phyloP scores from a whole-genome alignment of 1,140 invertebrate genomes.

The Drosophila subpulchrella region DNA sequence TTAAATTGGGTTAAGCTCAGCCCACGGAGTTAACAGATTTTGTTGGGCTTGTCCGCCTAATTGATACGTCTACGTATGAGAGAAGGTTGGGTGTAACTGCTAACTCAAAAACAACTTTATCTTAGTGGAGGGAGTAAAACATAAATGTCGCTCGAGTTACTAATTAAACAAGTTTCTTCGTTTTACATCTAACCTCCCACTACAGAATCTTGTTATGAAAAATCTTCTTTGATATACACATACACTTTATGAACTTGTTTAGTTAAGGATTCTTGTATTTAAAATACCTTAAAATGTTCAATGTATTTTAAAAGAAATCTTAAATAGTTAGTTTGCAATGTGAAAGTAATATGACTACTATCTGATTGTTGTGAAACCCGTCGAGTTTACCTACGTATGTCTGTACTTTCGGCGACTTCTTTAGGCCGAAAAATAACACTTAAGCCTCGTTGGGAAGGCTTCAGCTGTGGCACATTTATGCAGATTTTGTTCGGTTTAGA shows the following conservation, averaged over 20 bases:
- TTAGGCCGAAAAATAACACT: constrained; percentile 21
- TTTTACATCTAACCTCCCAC: background rate
- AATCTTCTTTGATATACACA: no score
- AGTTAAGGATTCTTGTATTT: no score
- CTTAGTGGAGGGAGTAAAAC: background rate
- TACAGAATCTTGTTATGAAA: background rate
- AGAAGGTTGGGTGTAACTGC: constrained; percentile 14
- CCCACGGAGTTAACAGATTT: constrained; percentile 11
- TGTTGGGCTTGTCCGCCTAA: constrained; percentile 22
- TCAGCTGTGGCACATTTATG: constrained; percentile 52
- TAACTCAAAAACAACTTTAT: constrained; percentile 7
- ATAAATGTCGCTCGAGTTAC: background rate
- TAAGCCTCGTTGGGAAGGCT: constrained; percentile 33
- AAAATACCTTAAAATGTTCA: background rate
- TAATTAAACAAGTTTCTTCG: background rate
- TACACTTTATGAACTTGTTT: no score
- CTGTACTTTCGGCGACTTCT: constrained; percentile 26
- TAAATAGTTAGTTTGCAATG: background rate
- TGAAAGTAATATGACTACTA: constrained; percentile 9
- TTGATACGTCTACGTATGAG: constrained; percentile 18
- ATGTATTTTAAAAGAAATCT: background rate
- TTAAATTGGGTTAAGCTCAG: constrained; percentile 36
- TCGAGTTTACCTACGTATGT: constrained; percentile 7
- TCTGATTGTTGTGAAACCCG: constrained; percentile 3
- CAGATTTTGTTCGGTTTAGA: constrained; percentile 49